Evolutionary conservation across 2,113 vertebrate species (phyloP), one percentile per base, ranked within the genome.

Genomic region (Gallinago media): DNA sequence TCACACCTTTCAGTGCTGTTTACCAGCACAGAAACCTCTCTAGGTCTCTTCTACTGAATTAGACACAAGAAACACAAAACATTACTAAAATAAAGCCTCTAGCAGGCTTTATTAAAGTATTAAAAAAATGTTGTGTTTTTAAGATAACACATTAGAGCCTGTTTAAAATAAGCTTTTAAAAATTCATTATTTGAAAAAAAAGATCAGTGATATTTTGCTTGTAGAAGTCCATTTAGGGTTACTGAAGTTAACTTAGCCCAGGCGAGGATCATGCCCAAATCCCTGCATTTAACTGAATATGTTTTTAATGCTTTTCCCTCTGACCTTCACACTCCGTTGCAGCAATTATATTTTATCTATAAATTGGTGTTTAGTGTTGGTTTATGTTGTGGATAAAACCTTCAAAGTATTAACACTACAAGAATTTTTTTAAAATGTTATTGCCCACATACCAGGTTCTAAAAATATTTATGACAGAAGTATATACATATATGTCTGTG

Each of bases 341-440:
- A 78, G 94, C 55, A 77, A 89, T 72, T 91, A 75, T 50, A 93
- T 86, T 96, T 94, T 95, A 95, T 86, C 85, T 89, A 92, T 89
- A 96, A 95, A 94, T 81, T 89, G 94, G 94, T 96, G 96, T 97
- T 96, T 95, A 96, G 92, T 95, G 92, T 86, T 75, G 31, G 68
- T 93, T 97, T 95, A 92, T 72, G 73, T 71, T 90, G 81, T 0
- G 44, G 86, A 93, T 96, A 93, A 95, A 95, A 93, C 55, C 49
- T 52, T 84, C 44, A 88, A 77, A 44, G 76, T 88, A 88, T 80
- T 94, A 96, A 93, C 55, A 65, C 47, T 22, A 13, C 22, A 68
- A 93, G 26, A 32, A 4, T 79, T 54, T 46, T 70, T 79, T 70
- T n/a, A 2, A 19, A 3, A 72, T 32, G 40, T 72, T 92, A 81